Conservation (phyloP, 2,888 invertebrate species). For the Lapara coniferarum region DNA sequence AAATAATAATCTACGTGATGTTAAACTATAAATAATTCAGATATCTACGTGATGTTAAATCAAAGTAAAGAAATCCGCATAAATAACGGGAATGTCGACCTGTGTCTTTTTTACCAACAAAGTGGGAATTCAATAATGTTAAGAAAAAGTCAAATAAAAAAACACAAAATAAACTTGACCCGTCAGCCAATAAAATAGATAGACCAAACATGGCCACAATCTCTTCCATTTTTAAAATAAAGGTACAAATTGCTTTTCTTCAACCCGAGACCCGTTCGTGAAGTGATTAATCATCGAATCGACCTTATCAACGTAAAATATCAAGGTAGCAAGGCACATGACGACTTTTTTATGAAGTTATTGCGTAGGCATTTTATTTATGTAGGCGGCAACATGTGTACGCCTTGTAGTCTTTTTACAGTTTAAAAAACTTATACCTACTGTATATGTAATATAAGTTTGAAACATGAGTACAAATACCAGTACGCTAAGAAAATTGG, state of each 20-base stretch:
- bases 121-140: constrained; percentile 20
- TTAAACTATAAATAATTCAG: too few relatives aligned
- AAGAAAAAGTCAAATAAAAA: constrained; percentile 25
- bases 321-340: constrained; percentile 45
- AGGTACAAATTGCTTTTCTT: constrained; percentile 57
- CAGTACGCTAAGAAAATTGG: too few relatives aligned
- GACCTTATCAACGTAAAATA: constrained; percentile 52
- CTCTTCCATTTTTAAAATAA: constrained; percentile 45
- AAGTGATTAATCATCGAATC: constrained; percentile 54
- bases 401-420: constrained; percentile 39
- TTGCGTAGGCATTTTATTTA: constrained; percentile 36
- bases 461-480: too few relatives aligned
- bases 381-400: constrained; percentile 40
- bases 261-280: constrained; percentile 42
- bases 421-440: background rate
- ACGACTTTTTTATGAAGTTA: constrained; percentile 34
- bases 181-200: constrained; percentile 43
- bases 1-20: too few relatives aligned
- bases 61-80: constrained; percentile 5
- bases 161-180: constrained; percentile 29
- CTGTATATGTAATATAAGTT: background rate
- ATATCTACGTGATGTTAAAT: too few relatives aligned
- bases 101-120: constrained; percentile 1
- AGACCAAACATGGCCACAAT: constrained; percentile 40
- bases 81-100: constrained; percentile 20